Evolutionary conservation across 1,140 invertebrate species (phyloP).

Genomic region (Goniozus legneri): DNA sequence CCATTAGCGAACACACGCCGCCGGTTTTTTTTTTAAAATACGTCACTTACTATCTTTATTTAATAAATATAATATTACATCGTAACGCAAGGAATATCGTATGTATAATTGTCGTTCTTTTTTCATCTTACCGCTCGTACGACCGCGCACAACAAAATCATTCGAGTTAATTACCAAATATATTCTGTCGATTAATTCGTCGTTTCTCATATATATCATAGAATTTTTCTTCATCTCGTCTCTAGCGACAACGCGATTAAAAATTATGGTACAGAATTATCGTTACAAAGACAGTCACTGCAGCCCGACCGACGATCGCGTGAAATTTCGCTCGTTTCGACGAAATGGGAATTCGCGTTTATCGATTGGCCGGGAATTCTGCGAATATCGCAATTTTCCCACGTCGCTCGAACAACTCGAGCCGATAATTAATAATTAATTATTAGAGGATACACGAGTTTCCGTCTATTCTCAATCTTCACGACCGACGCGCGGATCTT

Average conservation of each 20-base stretch:
- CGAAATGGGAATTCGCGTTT: background rate
- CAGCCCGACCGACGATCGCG: constrained; percentile 1
- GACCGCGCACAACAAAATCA: constrained; percentile 10
- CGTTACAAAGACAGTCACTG: constrained; percentile 23
- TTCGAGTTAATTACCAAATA: constrained; percentile 19
- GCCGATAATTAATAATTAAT: no score
- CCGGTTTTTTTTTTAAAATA: constrained; percentile 35
- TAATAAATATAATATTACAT: constrained; percentile 45
- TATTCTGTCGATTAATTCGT: constrained; percentile 18
- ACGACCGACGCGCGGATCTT: no score
- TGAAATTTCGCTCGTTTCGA: background rate
- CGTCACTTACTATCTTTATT: constrained; percentile 37
- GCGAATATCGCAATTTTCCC: constrained; percentile 1
- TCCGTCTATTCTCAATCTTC: background rate
- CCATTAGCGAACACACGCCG: no score
- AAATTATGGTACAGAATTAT: constrained; percentile 31
- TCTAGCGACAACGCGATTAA: constrained; percentile 33
- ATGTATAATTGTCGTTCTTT: constrained; percentile 21
- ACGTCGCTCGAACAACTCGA: background rate
- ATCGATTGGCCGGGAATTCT: background rate
- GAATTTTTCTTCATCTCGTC: constrained; percentile 11
- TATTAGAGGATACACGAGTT: no score
- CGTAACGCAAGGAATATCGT: constrained; percentile 35
- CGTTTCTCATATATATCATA: constrained; percentile 23
- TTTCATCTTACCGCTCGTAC: constrained; percentile 6